A percentile compares a stretch with the other conserved stretches of the same genome.
Conservation (phyloP, 2,888 invertebrate genomes). For the Leptinotarsa peninsularis region DNA sequence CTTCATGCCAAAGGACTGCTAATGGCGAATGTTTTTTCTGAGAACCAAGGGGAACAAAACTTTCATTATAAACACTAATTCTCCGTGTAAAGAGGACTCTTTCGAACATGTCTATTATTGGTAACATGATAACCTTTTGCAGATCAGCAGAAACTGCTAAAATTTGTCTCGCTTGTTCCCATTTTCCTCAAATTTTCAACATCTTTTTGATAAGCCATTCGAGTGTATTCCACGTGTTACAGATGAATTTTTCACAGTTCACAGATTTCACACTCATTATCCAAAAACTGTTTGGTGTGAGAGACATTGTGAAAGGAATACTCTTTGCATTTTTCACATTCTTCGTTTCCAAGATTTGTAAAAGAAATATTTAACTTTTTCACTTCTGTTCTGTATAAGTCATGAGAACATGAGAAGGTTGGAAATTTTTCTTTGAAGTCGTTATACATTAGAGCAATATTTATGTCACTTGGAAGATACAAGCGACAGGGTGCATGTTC, state of each 20-base stretch:
- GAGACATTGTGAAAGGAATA: constrained; percentile 33
- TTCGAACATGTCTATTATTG: background rate
- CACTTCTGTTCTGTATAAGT: constrained; percentile 37
- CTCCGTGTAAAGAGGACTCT: constrained; percentile 7
- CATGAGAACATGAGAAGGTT: constrained; percentile 35
- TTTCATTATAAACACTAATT: constrained; percentile 35
- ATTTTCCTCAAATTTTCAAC: background rate
- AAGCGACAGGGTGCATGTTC: constrained; percentile 25
- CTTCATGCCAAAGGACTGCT: constrained; percentile 54
- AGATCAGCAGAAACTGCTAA: background rate
- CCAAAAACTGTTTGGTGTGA: constrained; percentile 34
- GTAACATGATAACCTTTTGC: constrained; percentile 8
- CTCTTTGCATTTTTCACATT: constrained; percentile 45
- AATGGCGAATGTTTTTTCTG: constrained; percentile 18
- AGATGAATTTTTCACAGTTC: constrained; percentile 19
- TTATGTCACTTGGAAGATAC: constrained; percentile 32
- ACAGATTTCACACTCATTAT: constrained; percentile 30
- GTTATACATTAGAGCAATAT: constrained; percentile 26
- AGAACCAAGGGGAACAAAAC: constrained; percentile 37
- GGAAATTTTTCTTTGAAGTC: constrained; percentile 37
- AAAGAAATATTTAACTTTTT: constrained; percentile 43
- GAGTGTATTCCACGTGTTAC: background rate
- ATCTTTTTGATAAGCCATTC: constrained; percentile 9
- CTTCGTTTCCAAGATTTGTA: constrained; percentile 45
- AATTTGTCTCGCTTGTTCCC: background rate